Evolutionary conservation across 2,888 invertebrate species (phyloP).

Genomic region (Noctua janthina): DNA sequence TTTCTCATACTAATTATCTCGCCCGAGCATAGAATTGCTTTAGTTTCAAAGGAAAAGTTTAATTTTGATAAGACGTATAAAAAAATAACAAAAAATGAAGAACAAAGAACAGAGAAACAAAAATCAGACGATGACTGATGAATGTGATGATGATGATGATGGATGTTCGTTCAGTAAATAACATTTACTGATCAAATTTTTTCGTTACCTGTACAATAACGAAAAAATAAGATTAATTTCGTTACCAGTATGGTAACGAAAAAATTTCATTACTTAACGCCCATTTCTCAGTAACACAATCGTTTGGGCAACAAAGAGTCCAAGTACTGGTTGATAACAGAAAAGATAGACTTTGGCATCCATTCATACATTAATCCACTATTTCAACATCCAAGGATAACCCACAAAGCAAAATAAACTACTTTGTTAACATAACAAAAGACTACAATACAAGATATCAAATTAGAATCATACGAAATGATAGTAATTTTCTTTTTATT

Average conservation of each 20-base stretch:
- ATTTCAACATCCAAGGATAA: conserved; percentile 28
- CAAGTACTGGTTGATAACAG: background rate
- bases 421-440: conserved; percentile 53
- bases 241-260: too few species aligned
- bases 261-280: background rate
- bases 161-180: too few species aligned
- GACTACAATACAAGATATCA: conserved; percentile 52
- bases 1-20: conserved; percentile 30
- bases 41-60: background rate
- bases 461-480: conserved; percentile 50
- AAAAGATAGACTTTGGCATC: background rate
- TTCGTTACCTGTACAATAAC: too few species aligned
- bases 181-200: background rate
- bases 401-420: conserved; percentile 37
- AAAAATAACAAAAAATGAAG: too few species aligned
- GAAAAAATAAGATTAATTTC: too few species aligned
- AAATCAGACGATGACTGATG: too few species aligned
- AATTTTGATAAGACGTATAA: background rate
- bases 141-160: too few species aligned
- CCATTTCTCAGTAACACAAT: background rate
- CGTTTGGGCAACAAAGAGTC: background rate
- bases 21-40: background rate
- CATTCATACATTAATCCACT: background rate
- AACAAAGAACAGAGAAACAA: too few species aligned
- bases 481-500: conserved; percentile 54